Evolutionary conservation across 2,888 invertebrate species (phyloP), one percentile per base, ranked within the genome.

Genomic region (Ceraclea dissimilis): DNA sequence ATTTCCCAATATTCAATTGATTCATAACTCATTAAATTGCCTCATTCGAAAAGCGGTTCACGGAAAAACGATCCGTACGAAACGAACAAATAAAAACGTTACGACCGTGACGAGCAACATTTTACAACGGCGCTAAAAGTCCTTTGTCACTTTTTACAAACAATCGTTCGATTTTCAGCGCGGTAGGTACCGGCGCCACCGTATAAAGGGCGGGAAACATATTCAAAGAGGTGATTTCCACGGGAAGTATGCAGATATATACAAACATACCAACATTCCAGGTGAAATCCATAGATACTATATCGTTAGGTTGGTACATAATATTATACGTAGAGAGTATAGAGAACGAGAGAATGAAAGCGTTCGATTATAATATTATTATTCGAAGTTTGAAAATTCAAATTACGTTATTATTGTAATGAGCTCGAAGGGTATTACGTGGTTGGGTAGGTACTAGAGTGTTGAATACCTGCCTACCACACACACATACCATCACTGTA

Each of bases 401-500:
- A 39, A 39, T 39, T 39, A 39, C 39, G 39, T 39, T 39, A 39
- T 39, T 39, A 39, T 39, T 39, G 39, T 39, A 39, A 39, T 39
- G 39, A 39, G 39, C 5, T 39, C 16, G 13, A 39, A n/a, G 39
- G 39, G 39, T 39, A 26, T 26, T 26, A 26, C 26, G 26, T 26
- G 39, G n/a, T 39, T 39, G 16, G n/a, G 4, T 13, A 13, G 39
- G 39, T 16, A 39, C 10, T 26, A 10, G 10, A 10, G 26, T 26
- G 10, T 26, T 26, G 26, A 26, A 26, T 6, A 26, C 26, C 26
- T 26, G 26, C 26, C 26, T 26, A 6, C 26, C 10, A 26, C 10
- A 6, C 26, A 26, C 26, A 26, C 10, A n/a, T n/a, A n/a, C n/a
- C n/a, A n/a, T n/a, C n/a, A n/a, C 26, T 26, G 10, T 26, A 26